Evolutionary conservation across 2,113 vertebrate genomes (phyloP).

Genomic region (Macaca nemestrina): DNA sequence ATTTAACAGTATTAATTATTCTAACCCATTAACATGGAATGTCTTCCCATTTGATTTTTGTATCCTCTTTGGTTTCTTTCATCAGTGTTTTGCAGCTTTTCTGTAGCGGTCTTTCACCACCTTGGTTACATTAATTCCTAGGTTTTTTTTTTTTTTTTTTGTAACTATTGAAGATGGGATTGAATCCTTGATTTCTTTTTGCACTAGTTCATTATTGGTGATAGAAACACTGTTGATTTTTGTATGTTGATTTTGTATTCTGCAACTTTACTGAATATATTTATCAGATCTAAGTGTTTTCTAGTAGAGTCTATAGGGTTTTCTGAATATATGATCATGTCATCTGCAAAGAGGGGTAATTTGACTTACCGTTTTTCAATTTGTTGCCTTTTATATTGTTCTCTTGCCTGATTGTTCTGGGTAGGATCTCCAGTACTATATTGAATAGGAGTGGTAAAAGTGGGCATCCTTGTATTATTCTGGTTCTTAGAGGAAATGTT

Average conservation of each 20-base stretch:
- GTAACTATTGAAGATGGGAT: neutral
- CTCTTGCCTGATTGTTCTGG: neutral
- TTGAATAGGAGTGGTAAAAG: neutral
- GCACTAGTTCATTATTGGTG: neutral
- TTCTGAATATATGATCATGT: neutral
- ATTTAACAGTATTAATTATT: neutral
- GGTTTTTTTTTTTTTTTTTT: neutral
- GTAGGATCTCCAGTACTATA: neutral
- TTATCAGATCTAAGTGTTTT: neutral
- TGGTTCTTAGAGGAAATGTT: neutral
- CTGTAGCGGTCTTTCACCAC: neutral
- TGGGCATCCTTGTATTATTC: neutral
- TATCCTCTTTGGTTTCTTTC: neutral
- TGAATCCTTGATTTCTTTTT: neutral
- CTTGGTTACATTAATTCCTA: neutral
- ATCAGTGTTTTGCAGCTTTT: neutral
- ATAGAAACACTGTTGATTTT: neutral
- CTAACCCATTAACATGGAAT: neutral
- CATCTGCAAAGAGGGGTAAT: neutral
- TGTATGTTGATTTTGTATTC: neutral
- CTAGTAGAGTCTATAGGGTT: neutral
- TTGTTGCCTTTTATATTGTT: neutral
- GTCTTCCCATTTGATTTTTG: neutral
- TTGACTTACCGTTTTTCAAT: neutral
- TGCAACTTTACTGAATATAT: neutral